phyloP scores from a whole-genome alignment of 2,888 invertebrate genomes.

The Calliscelio sp. region DNA sequence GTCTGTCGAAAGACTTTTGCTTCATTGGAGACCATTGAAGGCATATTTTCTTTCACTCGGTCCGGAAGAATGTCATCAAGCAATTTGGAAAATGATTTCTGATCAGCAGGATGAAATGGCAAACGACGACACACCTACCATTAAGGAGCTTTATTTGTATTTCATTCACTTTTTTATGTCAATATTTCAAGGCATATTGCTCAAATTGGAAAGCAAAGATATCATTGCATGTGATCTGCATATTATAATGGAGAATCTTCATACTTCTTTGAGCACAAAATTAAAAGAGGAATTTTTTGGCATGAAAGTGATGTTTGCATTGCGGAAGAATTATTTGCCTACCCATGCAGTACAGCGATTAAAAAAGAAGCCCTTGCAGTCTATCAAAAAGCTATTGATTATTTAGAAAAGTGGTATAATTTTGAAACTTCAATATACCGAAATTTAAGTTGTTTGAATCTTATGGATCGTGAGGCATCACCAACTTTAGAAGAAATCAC shows the following conservation, averaged over 20 bases:
- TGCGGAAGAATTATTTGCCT: constrained; percentile 1
- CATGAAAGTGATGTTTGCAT: constrained; percentile 7
- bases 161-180: constrained; percentile 5
- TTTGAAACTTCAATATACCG: constrained; percentile 5
- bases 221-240: neutral
- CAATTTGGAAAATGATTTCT: no score
- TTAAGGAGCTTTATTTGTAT: no score
- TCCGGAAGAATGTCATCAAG: no score
- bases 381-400: constrained; percentile 2
- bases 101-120: no score
- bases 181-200: neutral
- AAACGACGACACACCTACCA: no score
- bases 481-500: constrained; percentile 13
- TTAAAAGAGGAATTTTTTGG: neutral
- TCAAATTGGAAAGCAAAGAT: neutral
- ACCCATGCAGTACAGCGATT: neutral
- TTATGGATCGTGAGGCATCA: neutral
- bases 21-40: no score
- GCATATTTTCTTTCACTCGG: no score
- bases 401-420: constrained; percentile 20
- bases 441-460: neutral
- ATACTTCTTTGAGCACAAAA: neutral
- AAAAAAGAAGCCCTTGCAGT: constrained; percentile 9
- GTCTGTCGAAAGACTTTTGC: no score
- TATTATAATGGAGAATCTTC: neutral